Conservation (phyloP, 2,797 vertebrate genomes). For the Argya squamiceps region DNA sequence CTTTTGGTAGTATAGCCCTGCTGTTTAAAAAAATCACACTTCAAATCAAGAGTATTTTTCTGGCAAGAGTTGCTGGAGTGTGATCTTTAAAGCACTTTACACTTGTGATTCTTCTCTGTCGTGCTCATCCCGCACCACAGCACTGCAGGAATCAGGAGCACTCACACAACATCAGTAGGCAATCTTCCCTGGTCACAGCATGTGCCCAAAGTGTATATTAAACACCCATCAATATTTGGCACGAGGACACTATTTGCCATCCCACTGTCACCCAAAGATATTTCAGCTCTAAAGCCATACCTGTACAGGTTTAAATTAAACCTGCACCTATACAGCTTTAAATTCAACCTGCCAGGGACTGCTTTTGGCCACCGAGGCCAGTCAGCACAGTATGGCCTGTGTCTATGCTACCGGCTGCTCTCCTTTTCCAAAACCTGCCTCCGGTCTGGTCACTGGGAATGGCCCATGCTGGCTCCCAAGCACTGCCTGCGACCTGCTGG, state of each 20-base stretch:
- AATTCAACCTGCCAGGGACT: background rate
- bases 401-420: background rate
- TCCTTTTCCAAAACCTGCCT: constrained; percentile 36
- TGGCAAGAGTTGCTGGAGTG: constrained; percentile 44
- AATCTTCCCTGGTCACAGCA: constrained; percentile 33
- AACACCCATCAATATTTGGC: constrained; percentile 44
- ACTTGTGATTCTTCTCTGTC: constrained; percentile 59
- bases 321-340: constrained; percentile 3
- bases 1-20: constrained; percentile 8
- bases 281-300: background rate
- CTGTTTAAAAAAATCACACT: constrained; percentile 23
- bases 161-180: constrained; percentile 41
- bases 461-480: constrained; percentile 3
- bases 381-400: background rate
- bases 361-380: background rate
- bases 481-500: constrained; percentile 34
- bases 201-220: constrained; percentile 37
- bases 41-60: constrained; percentile 56
- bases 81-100: constrained; percentile 64
- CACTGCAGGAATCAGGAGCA: constrained; percentile 23
- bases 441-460: constrained; percentile 25
- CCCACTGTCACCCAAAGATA: background rate
- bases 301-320: constrained; percentile 10
- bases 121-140: background rate
- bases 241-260: background rate